Base-by-base conservation (phyloP, 30 jellyfish, hydroid and myxozoan genomes). In the Turritopsis rubra region DNA sequence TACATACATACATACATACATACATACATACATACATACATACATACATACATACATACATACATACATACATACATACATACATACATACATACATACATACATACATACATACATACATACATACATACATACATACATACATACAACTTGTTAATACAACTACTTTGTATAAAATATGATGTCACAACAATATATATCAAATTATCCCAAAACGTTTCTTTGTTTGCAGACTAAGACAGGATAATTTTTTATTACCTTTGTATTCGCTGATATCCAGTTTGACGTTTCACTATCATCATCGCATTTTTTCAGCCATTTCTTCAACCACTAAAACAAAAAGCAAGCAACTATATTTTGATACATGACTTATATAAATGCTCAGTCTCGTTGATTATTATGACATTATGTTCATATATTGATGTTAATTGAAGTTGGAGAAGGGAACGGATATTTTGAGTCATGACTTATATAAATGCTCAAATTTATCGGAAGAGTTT, bases 271-370 rank as follows among this genome's bases (percentile, higher is more conserved):
- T 7, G 96, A 86, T 75, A 93, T 93, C 99, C 99, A 93, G 81
- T 93, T 93, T 22, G 99, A 93, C 26, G 99, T 93, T 80, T 93
- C 99, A 60, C 99, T 93, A 65, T 93, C 99, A 53, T 93, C 99
- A 26, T 93, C 99, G 53, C 99, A 93, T 86, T 93, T 93, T 82
- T 93, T 93, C 31, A 85, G 84, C 99, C 99, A 93, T 65, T 89
- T 93, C 66, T 90, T 72, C 52, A 93, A 84, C 99, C 99, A 93
- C 99, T 93, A 84, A 27, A 66, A 70, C 28, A 54, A 23, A 66
- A 73, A 52, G 52, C 29, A 71, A 13, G 22, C 21, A 79, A 75
- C 60, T 29, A 22, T n/a, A 79, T 0, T 26, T 21, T 26, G 52
- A n/a, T 21, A 72, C 24, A 26, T n/a, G 81, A 72, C 18, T 21